Evolutionary conservation across 2,797 vertebrate genomes (phyloP), one percentile per base, ranked within the genome.

Genomic region (Pristis pectinata): DNA sequence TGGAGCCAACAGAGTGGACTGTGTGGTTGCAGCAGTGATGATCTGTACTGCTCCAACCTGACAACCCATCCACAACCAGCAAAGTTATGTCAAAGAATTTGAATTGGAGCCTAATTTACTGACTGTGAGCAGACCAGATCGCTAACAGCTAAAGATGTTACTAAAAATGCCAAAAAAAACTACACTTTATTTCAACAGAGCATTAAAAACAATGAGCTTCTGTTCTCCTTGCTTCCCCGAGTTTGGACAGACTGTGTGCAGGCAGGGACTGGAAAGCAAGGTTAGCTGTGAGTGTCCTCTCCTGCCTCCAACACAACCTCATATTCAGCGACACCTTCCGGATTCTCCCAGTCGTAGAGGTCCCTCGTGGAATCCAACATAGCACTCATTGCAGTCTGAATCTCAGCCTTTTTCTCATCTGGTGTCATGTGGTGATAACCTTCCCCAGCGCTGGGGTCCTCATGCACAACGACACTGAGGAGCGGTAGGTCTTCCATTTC

Each of bases 361-460:
- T 22, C 59, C 8, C 1, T 67, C 7, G 37, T 8, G 5, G 27
- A 59, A 87, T 59, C 83, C 13, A 59, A 0, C 17, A 15, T 44
- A 15, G 79, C 37, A 6, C 85, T 89, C 8, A 4, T 64, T 34
- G 7, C 30, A 53, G 70, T 15, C 70, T 3, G 3, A 6, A 74
- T 7, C 70, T 30, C 24, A 5, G 67, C 22, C 22, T 89, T 91
- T 49, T 67, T 96, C 53, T 97, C 96, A 94, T 96, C 96, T 94
- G 96, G 95, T 22, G 96, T 94, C 94, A 97, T 94, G 0, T 96
- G 95, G 0, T 95, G 96, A 0, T 96, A 27, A 2, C n/a, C 96
- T 80, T 96, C 96, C 0, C 96, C 96, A 4, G 96, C 97, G 0
- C 95, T 94, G 0, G 95, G 95, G 13, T 72, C 95, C 0, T 96